Evolutionary conservation across 2,888 invertebrate genomes (phyloP), one percentile per base, ranked within the genome.

Genomic region (Xanthorhoe spadicearia): DNA sequence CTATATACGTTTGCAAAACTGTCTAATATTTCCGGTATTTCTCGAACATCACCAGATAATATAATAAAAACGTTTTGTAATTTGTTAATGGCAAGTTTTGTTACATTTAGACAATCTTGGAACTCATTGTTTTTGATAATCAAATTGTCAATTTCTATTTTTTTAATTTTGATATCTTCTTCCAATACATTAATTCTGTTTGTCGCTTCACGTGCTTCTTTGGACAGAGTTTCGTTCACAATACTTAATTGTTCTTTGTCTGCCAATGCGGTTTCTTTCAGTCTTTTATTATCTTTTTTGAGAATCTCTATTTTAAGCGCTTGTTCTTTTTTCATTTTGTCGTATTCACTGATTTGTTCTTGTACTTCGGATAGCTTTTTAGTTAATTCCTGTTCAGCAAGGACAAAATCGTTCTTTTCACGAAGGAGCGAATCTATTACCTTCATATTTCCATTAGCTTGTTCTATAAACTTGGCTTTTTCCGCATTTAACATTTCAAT

Each of bases 1-100:
- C 74, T 79, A 55, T 85, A 82, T 48, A 82, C 72, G 46, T 74
- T 73, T 17, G 78, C 77, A 70, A 83, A 78, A 73, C 80, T 80
- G 15, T 83, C 82, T 43, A 83, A 74, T 32, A 80, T 63, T 54
- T 80, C 74, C 18, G 84, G 84, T 35, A 84, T 72, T 70, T 83
- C 81, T 67, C 74, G 74, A 52, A 79, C 76, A 56, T 84, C 80
- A 28, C 80, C 81, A 17, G 84, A 78, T 63, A 88, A 70, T 63
- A 79, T 75, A 2, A 62, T 54, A 13, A 85, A 74, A 61, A 88
- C 79, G 53, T 74, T 72, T 68, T 84, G 77, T 53, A 85, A 54
- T 74, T 82, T 83, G 15, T 57, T 59, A 49, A 85, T 61, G 7
- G 77, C 71, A 19, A 74, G 66, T 71, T 84, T 85, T 19, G 80